Evolutionary conservation across 2,888 invertebrate genomes (phyloP).

Genomic region (Cryptus armator): DNA sequence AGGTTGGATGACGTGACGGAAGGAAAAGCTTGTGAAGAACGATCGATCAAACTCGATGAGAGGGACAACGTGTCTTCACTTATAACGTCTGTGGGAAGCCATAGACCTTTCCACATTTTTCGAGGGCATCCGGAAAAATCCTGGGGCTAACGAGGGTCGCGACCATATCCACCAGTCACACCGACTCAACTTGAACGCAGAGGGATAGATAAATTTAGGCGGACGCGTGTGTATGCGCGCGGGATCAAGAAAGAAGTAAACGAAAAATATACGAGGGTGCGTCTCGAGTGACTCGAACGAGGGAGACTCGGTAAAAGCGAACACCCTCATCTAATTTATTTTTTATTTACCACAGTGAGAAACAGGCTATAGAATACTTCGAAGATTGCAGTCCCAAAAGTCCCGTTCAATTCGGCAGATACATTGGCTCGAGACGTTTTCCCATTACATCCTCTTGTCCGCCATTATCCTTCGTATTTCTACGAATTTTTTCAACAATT

Average conservation of each 20-base stretch:
- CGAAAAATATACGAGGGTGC: neutral
- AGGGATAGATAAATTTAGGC: conserved; percentile 41
- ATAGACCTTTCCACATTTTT: conserved; percentile 26
- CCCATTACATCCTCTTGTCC: conserved; percentile 38
- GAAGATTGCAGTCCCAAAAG: conserved; percentile 19
- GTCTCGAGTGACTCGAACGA: neutral
- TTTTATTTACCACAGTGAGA: conserved; percentile 30
- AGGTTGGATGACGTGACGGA: conserved; percentile 24
- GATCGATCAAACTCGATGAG: conserved; percentile 66
- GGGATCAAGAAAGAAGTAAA: conserved; percentile 9
- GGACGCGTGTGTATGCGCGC: neutral
- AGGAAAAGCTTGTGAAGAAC: conserved; percentile 28
- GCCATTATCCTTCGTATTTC: neutral
- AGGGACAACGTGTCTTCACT: conserved; percentile 65
- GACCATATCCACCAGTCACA: neutral
- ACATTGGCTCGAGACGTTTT: conserved; percentile 24
- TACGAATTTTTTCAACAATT: neutral
- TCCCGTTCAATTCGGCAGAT: conserved; percentile 18
- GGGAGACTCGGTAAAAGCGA: conserved; percentile 32
- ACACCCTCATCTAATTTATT: conserved; percentile 50
- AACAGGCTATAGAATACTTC: conserved; percentile 7
- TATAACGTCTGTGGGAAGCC: conserved; percentile 39
- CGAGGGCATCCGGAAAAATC: conserved; percentile 25
- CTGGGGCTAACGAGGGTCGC: conserved; percentile 63
- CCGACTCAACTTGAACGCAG: conserved; percentile 44